Percentiles rank a stretch among this genome's conserved stretches.
These are phyloP conservation scores for Parambassis ranga DNA, from an alignment of 2,797 vertebrate species.

Conservation along the genomic window DNA sequence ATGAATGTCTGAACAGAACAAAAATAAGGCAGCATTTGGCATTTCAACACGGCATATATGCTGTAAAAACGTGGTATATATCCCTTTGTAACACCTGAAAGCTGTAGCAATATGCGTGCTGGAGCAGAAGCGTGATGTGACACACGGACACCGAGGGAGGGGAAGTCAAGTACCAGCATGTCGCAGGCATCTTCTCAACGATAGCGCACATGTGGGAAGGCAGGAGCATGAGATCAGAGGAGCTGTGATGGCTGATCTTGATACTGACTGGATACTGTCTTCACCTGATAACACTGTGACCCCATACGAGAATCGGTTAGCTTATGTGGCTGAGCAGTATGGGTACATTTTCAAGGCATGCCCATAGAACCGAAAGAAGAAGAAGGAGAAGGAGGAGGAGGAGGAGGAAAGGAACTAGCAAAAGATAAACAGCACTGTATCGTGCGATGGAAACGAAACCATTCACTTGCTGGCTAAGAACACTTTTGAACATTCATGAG, in stretches of 20 bases:
- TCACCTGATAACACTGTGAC: slow-evolving; percentile 56
- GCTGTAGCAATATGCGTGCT: slow-evolving; percentile 62
- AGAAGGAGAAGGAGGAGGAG: neutral
- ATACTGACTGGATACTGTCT: slow-evolving; percentile 48
- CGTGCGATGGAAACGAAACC: slow-evolving; percentile 35
- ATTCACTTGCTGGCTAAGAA: slow-evolving; percentile 70
- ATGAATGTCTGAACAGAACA: slow-evolving; percentile 44
- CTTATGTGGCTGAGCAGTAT: slow-evolving; percentile 64
- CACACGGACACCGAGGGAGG: slow-evolving; percentile 9
- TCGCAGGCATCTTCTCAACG: slow-evolving; percentile 48
- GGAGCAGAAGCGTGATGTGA: slow-evolving; percentile 61
- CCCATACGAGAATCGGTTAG: slow-evolving; percentile 46
- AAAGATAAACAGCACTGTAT: slow-evolving; percentile 37
- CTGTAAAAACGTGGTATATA: slow-evolving; percentile 61
- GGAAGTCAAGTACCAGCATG: slow-evolving; percentile 53
- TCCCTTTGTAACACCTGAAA: slow-evolving; percentile 78
- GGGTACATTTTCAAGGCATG: slow-evolving; percentile 51
- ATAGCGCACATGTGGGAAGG: slow-evolving; percentile 56
- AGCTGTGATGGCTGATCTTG: slow-evolving; percentile 49
- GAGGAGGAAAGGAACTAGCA: slow-evolving; percentile 22
- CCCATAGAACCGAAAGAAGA: slow-evolving; percentile 12
- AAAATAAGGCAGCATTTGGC: slow-evolving; percentile 85
- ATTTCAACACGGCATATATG: slow-evolving; percentile 76
- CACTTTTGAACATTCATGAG: slow-evolving; percentile 69
- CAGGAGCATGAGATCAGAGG: slow-evolving; percentile 56